Percentiles rank a stretch among this genome's conserved stretches.
These are phyloP conservation scores for Xestia xanthographa DNA, from an alignment of 2,888 invertebrate genomes.

Conservation along the genomic window DNA sequence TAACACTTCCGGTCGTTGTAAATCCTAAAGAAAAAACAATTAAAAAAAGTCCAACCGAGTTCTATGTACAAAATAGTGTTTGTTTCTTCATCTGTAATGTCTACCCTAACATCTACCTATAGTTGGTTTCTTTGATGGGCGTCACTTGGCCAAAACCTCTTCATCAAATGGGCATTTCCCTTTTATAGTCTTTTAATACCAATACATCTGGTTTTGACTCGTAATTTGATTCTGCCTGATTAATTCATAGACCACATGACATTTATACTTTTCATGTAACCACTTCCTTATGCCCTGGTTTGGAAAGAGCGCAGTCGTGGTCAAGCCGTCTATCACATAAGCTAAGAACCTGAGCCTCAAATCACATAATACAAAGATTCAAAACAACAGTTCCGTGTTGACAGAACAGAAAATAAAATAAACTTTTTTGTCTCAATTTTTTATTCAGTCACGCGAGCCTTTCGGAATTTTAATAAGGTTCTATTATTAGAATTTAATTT, in stretches of 20 bases:
- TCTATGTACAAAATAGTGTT: too few species aligned
- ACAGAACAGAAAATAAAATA: constrained; percentile 8
- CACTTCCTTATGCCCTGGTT: constrained; percentile 45
- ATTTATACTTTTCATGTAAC: constrained; percentile 29
- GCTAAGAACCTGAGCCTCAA: too few species aligned
- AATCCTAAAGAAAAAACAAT: too few species aligned
- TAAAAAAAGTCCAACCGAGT: too few species aligned
- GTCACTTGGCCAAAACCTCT: too few species aligned
- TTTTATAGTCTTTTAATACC: too few species aligned
- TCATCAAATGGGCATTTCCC: too few species aligned
- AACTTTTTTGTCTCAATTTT: background rate
- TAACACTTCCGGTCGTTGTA: too few species aligned
- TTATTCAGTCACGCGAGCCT: background rate
- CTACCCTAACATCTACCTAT: too few species aligned
- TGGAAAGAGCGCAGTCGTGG: constrained; percentile 24
- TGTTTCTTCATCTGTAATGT: too few species aligned
- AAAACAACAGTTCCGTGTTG: constrained; percentile 25
- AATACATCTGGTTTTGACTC: background rate
- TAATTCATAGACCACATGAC: constrained; percentile 35
- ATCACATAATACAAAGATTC: too few species aligned
- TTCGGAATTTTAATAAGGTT: constrained; percentile 13
- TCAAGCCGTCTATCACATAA: constrained; percentile 10
- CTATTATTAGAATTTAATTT: constrained; percentile 17
- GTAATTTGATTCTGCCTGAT: constrained; percentile 18
- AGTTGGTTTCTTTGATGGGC: too few species aligned